phyloP scores from a whole-genome alignment of 2,113 vertebrate genomes.

The Eleginops maclovinus region DNA sequence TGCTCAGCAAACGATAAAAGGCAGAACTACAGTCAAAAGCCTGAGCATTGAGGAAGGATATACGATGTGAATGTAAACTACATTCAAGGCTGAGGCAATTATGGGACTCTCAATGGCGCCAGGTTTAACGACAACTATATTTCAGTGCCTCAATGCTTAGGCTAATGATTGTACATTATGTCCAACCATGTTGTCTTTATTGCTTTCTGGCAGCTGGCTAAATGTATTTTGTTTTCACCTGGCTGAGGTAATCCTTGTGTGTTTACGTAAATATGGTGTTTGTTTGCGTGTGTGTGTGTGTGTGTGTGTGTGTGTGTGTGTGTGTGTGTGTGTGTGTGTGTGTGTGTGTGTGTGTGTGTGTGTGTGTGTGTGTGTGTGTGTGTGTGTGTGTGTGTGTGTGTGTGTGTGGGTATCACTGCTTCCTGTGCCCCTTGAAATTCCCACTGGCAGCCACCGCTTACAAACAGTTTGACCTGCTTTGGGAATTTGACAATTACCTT shows the following conservation, averaged over 20 bases:
- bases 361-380: not conserved
- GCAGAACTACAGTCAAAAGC: slow-evolving; percentile 60
- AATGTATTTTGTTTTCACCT: not conserved
- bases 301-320: not conserved
- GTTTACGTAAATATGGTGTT: too few species aligned
- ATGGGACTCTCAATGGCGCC: not conserved
- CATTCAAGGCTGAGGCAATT: not conserved
- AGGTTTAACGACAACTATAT: not conserved
- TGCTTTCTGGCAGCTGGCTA: slow-evolving; percentile 22
- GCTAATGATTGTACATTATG: slow-evolving; percentile 51
- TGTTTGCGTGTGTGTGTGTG: not conserved
- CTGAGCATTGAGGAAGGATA: slow-evolving; percentile 38
- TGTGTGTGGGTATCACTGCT: not conserved
- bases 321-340: slow-evolving; percentile 1
- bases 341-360: not conserved
- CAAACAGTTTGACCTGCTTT: not conserved
- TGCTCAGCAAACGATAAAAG: slow-evolving; percentile 66
- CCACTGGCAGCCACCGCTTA: not conserved
- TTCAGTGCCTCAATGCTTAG: slow-evolving; percentile 26
- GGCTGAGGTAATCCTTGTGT: not conserved
- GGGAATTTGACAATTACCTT: not conserved
- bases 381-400: not conserved
- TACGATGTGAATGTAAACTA: not conserved
- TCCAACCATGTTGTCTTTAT: slow-evolving; percentile 54
- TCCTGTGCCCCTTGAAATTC: not conserved